A percentile compares a stretch with the other conserved stretches of the same genome.
Conservation (phyloP, 2,113 vertebrate genomes). For the Sander lucioperca region DNA sequence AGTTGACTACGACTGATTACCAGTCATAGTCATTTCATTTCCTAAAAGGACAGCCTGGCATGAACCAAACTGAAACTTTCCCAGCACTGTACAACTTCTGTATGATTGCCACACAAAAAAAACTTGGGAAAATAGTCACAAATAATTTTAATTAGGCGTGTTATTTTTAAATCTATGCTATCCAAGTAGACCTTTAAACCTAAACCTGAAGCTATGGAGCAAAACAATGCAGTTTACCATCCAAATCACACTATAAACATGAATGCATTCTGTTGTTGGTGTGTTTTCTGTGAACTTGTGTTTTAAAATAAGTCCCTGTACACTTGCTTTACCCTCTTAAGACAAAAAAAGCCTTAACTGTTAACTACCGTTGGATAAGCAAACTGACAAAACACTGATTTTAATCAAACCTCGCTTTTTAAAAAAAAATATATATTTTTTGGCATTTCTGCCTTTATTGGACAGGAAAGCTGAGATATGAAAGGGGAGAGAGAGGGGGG, state of each 20-base stretch:
- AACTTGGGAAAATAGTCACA: background rate
- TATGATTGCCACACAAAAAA: background rate
- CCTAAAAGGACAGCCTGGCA: background rate
- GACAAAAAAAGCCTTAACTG: background rate
- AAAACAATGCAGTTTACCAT: background rate
- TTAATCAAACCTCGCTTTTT: background rate
- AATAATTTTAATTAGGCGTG: background rate
- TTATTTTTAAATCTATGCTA: background rate
- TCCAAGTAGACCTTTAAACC: background rate
- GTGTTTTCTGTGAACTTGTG: background rate
- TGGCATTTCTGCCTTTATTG: too few species aligned
- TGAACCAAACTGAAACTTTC: background rate
- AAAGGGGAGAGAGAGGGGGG: too few species aligned
- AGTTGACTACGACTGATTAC: background rate
- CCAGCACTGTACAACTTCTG: background rate
- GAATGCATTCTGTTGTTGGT: background rate
- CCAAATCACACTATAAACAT: background rate
- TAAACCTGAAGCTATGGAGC: background rate
- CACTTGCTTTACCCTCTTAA: background rate
- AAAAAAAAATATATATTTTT: too few species aligned
- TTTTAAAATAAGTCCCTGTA: background rate
- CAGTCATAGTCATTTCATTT: slow-evolving; percentile 1
- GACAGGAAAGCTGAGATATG: too few species aligned
- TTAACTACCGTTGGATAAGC: background rate
- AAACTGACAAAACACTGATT: background rate